phyloP scores from a whole-genome alignment of 2,888 invertebrate species.

The Machimus atricapillus region DNA sequence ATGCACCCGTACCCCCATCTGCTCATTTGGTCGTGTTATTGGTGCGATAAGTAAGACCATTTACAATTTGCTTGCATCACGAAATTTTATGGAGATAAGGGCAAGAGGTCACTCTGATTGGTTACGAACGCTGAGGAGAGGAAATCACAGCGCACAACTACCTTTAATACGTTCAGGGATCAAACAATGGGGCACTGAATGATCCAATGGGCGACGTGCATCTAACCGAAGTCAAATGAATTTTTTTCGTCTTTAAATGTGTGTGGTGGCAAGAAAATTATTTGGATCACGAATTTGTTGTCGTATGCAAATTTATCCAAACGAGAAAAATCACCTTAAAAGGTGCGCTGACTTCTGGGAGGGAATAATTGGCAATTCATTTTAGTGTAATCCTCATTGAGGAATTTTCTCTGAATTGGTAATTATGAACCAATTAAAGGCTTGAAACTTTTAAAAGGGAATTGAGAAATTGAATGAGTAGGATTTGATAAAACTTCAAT shows the following conservation, averaged over 20 bases:
- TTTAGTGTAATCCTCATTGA: neutral
- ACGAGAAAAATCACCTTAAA: conserved; percentile 18
- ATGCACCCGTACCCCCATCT: conserved; percentile 1
- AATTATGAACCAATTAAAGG: neutral
- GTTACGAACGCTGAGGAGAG: neutral
- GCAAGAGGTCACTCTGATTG: conserved; percentile 41
- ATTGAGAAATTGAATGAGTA: too few relatives aligned
- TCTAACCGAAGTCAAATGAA: conserved; percentile 27
- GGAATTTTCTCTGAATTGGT: neutral
- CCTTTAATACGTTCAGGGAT: neutral
- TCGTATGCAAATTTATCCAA: conserved; percentile 64
- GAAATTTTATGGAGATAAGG: conserved; percentile 54
- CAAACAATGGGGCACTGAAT: conserved; percentile 37
- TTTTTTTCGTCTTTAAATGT: neutral
- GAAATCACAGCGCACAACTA: conserved; percentile 13
- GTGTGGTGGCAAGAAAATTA: conserved; percentile 53
- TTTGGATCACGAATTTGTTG: conserved; percentile 63
- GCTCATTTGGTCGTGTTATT: conserved; percentile 13
- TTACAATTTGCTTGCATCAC: conserved; percentile 63
- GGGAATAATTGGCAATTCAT: neutral
- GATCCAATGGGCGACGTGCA: conserved; percentile 4
- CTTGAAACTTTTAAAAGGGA: neutral
- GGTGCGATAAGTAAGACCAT: conserved; percentile 54
- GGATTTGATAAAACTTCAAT: too few relatives aligned
- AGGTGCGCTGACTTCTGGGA: neutral